These are phyloP conservation scores for Syngnathus scovelli DNA, from an alignment of 2,113 vertebrate species.

Conservation along the genomic window DNA sequence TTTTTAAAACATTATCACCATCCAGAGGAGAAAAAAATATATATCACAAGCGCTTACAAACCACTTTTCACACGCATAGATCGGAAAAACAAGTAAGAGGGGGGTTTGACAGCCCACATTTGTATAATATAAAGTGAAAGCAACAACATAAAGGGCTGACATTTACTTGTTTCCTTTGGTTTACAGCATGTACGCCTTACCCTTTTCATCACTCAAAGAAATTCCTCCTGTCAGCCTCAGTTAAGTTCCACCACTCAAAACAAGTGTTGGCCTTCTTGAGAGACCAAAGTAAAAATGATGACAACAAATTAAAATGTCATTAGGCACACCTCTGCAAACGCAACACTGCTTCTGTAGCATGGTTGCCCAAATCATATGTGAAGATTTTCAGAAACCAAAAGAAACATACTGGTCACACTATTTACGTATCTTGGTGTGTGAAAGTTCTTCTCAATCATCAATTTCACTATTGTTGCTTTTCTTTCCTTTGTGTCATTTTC, in stretches of 20 bases:
- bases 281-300: constrained; percentile 12
- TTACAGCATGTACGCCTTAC: constrained; percentile 38
- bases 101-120: constrained; percentile 23
- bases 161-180: constrained; percentile 51
- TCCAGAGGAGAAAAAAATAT: no score
- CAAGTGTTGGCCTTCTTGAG: neutral
- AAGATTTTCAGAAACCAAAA: no score
- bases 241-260: constrained; percentile 27
- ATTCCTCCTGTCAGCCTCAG: constrained; percentile 33
- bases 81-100: neutral
- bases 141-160: constrained; percentile 44
- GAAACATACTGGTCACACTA: constrained; percentile 34
- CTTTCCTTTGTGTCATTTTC: constrained; percentile 2
- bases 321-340: neutral
- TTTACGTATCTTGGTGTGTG: constrained; percentile 42
- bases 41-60: no score
- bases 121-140: constrained; percentile 33
- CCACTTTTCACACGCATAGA: no score
- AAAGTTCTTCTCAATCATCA: constrained; percentile 17
- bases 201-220: constrained; percentile 47
- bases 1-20: no score
- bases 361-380: no score
- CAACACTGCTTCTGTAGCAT: neutral
- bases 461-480: constrained; percentile 29
- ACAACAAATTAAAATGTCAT: neutral